phyloP scores from a whole-genome alignment of 2,888 invertebrate species.

The Griposia aprilina region DNA sequence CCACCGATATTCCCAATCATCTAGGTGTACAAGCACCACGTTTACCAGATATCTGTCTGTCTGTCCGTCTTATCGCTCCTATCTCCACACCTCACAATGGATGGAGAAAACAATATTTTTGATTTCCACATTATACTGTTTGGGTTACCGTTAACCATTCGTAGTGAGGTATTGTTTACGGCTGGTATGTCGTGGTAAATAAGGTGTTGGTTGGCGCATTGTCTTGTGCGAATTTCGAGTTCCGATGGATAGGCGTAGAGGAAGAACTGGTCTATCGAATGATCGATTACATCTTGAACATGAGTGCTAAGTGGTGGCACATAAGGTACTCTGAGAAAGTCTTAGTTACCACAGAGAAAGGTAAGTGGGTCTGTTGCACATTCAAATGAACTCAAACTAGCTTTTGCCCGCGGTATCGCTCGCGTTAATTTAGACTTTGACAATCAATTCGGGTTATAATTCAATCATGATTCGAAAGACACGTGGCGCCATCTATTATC shows the following conservation, averaged over 20 bases:
- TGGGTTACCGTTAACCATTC: constrained; percentile 63
- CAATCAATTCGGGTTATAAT: no score
- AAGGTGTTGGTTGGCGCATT: constrained; percentile 7
- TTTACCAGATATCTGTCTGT: constrained; percentile 85
- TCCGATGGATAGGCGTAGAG: constrained; percentile 14
- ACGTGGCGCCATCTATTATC: no score
- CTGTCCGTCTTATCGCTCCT: constrained; percentile 84
- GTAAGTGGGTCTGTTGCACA: neutral
- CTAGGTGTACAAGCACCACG: constrained; percentile 79
- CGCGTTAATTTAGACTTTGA: no score
- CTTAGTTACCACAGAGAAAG: neutral
- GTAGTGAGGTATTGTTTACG: constrained; percentile 42
- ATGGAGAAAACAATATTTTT: constrained; percentile 77
- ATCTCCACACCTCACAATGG: constrained; percentile 83
- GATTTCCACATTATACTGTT: constrained; percentile 70
- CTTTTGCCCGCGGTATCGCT: no score
- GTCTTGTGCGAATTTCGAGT: constrained; percentile 35
- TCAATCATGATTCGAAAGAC: no score
- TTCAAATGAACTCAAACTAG: no score
- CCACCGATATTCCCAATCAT: constrained; percentile 71
- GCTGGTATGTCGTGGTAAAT: constrained; percentile 14
- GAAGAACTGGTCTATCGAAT: constrained; percentile 9
- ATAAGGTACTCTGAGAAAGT: neutral
- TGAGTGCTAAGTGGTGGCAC: neutral
- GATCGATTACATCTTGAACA: constrained; percentile 7